phyloP scores from a whole-genome alignment of 2,888 invertebrate genomes.

The Aporophyla nigra region DNA sequence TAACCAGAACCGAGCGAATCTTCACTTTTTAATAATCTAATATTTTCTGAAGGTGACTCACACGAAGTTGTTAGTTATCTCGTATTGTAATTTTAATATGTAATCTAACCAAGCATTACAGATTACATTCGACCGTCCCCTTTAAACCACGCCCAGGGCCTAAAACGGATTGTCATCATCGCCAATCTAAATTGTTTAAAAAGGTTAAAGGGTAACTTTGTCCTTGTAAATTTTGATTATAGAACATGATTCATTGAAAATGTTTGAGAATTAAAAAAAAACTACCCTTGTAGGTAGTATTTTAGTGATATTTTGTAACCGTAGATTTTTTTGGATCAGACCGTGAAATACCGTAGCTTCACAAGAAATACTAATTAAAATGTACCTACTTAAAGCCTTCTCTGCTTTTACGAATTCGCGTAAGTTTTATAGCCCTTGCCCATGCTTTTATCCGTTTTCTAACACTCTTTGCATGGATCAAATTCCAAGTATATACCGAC shows the following conservation, averaged over 20 bases:
- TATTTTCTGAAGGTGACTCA: too few species aligned
- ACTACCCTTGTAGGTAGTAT: neutral
- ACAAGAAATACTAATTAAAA: neutral
- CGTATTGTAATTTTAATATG: neutral
- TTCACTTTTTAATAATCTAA: too few species aligned
- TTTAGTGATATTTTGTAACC: neutral
- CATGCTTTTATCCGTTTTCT: neutral
- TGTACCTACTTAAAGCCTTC: neutral
- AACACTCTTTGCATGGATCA: too few species aligned
- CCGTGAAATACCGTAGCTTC: too few species aligned
- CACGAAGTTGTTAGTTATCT: neutral
- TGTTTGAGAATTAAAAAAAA: neutral
- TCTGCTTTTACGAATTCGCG: neutral
- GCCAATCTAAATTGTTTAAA: slow-evolving; percentile 19
- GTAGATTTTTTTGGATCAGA: neutral
- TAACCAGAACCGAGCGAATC: too few species aligned
- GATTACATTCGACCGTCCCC: neutral
- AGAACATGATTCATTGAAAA: slow-evolving; percentile 1
- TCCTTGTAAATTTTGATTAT: neutral
- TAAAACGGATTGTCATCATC: slow-evolving; percentile 6
- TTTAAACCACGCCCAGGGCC: neutral
- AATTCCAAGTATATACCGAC: neutral
- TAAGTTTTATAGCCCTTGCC: neutral
- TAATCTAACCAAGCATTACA: neutral
- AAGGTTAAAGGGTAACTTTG: slow-evolving; percentile 4